A percentile compares a stretch with the other conserved stretches of the same genome.
phyloP scores from a whole-genome alignment of 2,797 vertebrate genomes.

The Miichthys miiuy region DNA sequence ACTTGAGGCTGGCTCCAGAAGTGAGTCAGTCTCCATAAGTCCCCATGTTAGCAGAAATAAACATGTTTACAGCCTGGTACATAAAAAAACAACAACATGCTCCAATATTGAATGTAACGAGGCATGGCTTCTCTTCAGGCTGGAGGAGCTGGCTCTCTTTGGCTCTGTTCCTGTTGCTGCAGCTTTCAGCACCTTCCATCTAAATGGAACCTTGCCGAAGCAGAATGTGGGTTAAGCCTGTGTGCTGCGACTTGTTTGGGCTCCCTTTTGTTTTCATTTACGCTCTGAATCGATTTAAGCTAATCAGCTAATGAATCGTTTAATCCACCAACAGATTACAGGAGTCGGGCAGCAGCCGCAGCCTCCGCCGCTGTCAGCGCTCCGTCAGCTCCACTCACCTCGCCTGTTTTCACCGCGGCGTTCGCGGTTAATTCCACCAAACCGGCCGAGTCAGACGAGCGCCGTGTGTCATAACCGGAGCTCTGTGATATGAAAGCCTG shows the following conservation, averaged over 20 bases:
- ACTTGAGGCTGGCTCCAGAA: no score
- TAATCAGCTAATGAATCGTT: constrained; percentile 72
- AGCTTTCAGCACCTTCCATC: not conserved
- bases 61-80: no score
- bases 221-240: constrained; percentile 29
- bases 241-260: constrained; percentile 26
- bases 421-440: accelerated
- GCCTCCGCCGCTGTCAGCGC: not conserved
- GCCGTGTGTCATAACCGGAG: constrained; percentile 5
- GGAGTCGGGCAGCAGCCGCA: not conserved
- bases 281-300: constrained; percentile 59
- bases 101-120: no score
- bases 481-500: constrained; percentile 83
- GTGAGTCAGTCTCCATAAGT: no score
- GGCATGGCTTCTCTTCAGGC: no score
- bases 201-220: constrained; percentile 14
- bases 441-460: no score
- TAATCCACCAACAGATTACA: constrained; percentile 70
- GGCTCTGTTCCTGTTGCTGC: not conserved
- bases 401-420: not conserved
- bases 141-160: no score
- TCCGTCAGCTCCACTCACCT: not conserved
- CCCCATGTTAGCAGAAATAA: no score
- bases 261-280: constrained; percentile 71
- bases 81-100: no score